Percentiles rank a stretch among this genome's conserved stretches.
Conservation (phyloP, 2,113 vertebrate species). For the Poeciliopsis occidentalis region DNA sequence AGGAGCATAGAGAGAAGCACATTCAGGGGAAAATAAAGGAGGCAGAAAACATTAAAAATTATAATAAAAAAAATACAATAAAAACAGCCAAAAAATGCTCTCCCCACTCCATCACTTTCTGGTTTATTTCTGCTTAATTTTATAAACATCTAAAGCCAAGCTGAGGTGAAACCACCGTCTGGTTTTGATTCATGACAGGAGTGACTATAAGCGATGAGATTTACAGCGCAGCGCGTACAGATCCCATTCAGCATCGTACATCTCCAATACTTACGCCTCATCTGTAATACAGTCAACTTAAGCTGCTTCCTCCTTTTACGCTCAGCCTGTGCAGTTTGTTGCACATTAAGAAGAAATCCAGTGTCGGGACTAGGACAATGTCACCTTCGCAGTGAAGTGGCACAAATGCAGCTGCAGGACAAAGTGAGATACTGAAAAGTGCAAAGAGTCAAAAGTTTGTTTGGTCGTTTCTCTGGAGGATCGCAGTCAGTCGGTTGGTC, state of each 20-base stretch:
- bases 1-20: conserved; percentile 8
- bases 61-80: conserved; percentile 2
- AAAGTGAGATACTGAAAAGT: conserved; percentile 38
- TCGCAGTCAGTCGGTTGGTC: neutral
- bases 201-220: conserved; percentile 15
- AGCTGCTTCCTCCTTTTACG: conserved; percentile 9
- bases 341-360: conserved; percentile 78
- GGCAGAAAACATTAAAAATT: neutral
- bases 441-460: conserved; percentile 39
- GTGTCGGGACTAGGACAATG: conserved; percentile 77
- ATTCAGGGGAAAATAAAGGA: neutral
- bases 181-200: conserved; percentile 20
- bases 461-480: conserved; percentile 32
- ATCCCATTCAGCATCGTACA: conserved; percentile 3
- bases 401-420: conserved; percentile 46
- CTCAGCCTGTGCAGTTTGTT: conserved; percentile 26
- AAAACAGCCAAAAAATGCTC: conserved; percentile 3
- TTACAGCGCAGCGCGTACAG: conserved; percentile 36
- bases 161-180: conserved; percentile 8
- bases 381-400: conserved; percentile 49
- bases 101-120: conserved; percentile 18
- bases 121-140: conserved; percentile 16
- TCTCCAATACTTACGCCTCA: conserved; percentile 35
- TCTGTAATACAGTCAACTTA: neutral
- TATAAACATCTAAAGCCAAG: conserved; percentile 19